Conservation (phyloP, 2,113 vertebrate genomes). For the Suricata suricatta region DNA sequence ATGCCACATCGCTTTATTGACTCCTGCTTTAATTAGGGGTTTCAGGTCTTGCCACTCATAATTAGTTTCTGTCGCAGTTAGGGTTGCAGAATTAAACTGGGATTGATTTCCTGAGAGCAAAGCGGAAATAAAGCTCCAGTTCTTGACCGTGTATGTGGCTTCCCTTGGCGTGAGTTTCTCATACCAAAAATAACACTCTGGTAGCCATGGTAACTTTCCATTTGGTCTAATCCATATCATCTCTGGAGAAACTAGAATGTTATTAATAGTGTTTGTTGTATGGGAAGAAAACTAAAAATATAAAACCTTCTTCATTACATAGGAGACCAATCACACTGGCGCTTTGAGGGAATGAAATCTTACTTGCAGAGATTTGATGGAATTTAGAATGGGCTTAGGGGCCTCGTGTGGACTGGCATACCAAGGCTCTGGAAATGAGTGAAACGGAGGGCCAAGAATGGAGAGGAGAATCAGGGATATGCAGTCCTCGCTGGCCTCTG, state of each 20-base stretch:
- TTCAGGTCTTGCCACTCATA: constrained; percentile 55
- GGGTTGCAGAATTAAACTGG: constrained; percentile 67
- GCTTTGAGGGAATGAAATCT: constrained; percentile 78
- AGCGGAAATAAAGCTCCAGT: constrained; percentile 72
- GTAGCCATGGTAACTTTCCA: constrained; percentile 90
- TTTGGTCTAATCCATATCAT: constrained; percentile 82
- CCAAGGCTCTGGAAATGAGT: not conserved
- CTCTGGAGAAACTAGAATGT: constrained; percentile 84
- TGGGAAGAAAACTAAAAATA: constrained; percentile 81
- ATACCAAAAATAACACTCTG: constrained; percentile 85
- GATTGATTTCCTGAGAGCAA: constrained; percentile 77
- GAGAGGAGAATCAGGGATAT: not conserved
- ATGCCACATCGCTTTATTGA: constrained; percentile 38
- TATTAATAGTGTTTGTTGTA: constrained; percentile 86
- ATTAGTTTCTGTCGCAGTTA: constrained; percentile 72
- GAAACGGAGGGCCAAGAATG: not conserved
- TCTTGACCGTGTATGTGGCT: constrained; percentile 80
- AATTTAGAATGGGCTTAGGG: constrained; percentile 75
- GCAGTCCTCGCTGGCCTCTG: not conserved
- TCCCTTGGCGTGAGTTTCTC: constrained; percentile 82
- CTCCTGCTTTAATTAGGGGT: constrained; percentile 71
- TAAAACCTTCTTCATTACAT: constrained; percentile 73
- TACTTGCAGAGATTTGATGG: constrained; percentile 79
- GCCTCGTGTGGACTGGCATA: not conserved
- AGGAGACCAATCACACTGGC: constrained; percentile 77